A percentile compares a stretch with the other conserved stretches of the same genome.
Evolutionary conservation across 2,888 invertebrate species (phyloP).

Genomic region (Scaptomyza parva): DNA sequence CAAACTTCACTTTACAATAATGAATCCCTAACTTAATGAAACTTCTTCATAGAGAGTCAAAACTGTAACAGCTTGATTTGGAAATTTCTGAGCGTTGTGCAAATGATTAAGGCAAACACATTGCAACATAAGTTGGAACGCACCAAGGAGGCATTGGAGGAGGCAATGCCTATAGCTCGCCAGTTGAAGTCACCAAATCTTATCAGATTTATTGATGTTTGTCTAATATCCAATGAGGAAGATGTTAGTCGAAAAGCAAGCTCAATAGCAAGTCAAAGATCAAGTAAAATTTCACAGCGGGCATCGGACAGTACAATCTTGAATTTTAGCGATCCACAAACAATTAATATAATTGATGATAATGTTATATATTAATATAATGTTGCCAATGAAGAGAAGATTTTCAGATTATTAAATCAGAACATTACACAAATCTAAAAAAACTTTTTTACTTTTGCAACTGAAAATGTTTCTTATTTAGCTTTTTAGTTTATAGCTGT

Average conservation of each 20-base stretch:
- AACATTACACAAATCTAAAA: background rate
- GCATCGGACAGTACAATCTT: background rate
- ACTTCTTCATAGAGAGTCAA: conserved; percentile 48
- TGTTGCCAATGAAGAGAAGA: background rate
- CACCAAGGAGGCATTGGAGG: conserved; percentile 66
- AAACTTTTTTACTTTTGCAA: background rate
- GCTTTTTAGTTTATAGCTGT: conserved; percentile 40
- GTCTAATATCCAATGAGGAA: conserved; percentile 38
- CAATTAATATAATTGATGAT: background rate
- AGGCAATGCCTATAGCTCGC: conserved; percentile 32
- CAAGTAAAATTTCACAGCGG: conserved; percentile 29
- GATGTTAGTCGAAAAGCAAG: conserved; percentile 27
- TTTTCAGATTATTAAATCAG: background rate
- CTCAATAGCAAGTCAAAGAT: conserved; percentile 15
- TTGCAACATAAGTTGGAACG: conserved; percentile 79
- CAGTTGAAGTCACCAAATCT: conserved; percentile 14
- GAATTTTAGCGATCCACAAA: background rate
- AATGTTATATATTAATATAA: too few species aligned
- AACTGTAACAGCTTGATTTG: conserved; percentile 75
- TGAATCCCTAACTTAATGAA: background rate
- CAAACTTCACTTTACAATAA: too few species aligned
- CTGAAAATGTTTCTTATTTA: conserved; percentile 13
- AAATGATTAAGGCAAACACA: conserved; percentile 77
- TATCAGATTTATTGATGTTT: conserved; percentile 46
- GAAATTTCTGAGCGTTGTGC: conserved; percentile 72